Base-by-base conservation (phyloP, 92 coral and sea anemone species). In the Porites evermanni region DNA sequence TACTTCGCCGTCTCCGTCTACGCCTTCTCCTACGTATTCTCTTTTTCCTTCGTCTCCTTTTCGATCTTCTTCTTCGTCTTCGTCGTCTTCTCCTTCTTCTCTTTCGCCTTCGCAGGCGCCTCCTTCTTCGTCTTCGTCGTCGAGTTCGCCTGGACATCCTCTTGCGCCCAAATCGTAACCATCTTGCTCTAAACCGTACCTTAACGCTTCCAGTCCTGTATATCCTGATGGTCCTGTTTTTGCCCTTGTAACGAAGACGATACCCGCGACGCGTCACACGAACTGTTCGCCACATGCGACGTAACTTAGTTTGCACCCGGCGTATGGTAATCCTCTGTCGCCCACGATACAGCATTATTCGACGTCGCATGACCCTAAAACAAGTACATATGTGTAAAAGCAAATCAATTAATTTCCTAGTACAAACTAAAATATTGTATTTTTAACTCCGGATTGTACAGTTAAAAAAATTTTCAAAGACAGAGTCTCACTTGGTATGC, bases 21-120 rank as follows among this genome's bases (percentile, higher is more conserved):
- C 87, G 79, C 12, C 87, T 73, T 26, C 53, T 64, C 53, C 80
- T 74, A 23, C 87, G 80, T 16, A 73, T 74, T 74, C 87, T 73
- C 64, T 24, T 64, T 64, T 64, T 74, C 74, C 63, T 74, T 12
- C 21, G 52, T 47, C 79, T 58, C 54, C 87, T 73, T 24, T 73
- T 83, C 50, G 7, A 12, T 51, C 72, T 63, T 32, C 66, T 53
- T 72, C 87, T 64, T 59, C 80, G 79, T 67, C 19, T 83, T 50
- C 53, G 21, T 5, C 74, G 21, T 54, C 80, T 83, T 11, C 16
- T 32, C 63, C 53, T 50, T 74, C 87, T 73, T 20, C 65, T 60
- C 6, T 50, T 81, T 44, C 69, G 64, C 54, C 77, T 81, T 19
- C 38, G 64, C 64, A 53, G 44, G 65, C 87, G 63, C 56, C 87